Base-by-base conservation (phyloP, 2,888 invertebrate species). In the Ornithoptera priamus region DNA sequence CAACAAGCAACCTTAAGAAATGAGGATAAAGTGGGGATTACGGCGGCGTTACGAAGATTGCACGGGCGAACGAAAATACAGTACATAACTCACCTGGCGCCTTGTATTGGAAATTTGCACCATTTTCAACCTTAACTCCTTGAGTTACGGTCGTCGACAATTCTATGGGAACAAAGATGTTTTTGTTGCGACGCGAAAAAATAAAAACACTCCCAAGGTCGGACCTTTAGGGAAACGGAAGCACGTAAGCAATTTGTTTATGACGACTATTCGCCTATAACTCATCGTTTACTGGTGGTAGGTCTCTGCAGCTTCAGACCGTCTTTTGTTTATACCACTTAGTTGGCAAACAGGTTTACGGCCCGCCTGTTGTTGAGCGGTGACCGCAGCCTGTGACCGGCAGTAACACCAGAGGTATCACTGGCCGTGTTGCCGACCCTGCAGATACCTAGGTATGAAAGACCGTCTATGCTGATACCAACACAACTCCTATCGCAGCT, bases 101-200 rank as follows among this genome's bases (percentile, higher is more conserved):
- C 58, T 59, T 64, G 64, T 66, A 67, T 70, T 71, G 69, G 56
- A 63, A 68, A 65, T 72, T 69, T 65, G 59, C 20, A 22, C 57
- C 10, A 62, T 50, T 46, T 62, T 57, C 36, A 57, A 63, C 63
- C 63, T 57, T 57, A 57, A 46, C 12, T 8, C 36, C 36, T 18
- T 10, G 39, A 4, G 7, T 56, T 64, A 18, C 56, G 36, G 36
- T n/a, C 17, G 39, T 5, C 46, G n/a, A 64, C 18, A n/a, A 56
- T 20, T 7, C n/a, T 20, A 56, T 39, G 36, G 46, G 30, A 66
- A 20, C 3, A 36, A 50, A 53, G 30, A 58, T 30, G n/a, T 20
- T 10, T 60, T 10, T 60, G 3, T 22, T 39, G 1, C 24, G 15
- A 17, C 4, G 6, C 15, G 53, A 53, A 17, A 39, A 10, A 39